These are phyloP conservation scores for Cancer borealis DNA, from an alignment of 2,888 invertebrate genomes.

Conservation along the genomic window DNA sequence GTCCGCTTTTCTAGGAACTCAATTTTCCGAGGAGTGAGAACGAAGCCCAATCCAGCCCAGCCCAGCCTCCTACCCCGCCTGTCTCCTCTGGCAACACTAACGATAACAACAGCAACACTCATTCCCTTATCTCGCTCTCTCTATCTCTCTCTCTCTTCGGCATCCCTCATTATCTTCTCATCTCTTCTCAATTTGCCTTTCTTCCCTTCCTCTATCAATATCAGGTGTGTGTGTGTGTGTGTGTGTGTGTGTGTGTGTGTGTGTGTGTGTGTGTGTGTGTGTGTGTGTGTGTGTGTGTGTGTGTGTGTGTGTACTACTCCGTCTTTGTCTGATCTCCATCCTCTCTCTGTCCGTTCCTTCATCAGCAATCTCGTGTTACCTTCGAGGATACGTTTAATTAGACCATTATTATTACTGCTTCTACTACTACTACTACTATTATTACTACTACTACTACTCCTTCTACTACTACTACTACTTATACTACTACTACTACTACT, in stretches of 20 bases:
- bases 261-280: no score
- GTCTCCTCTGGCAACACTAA: background rate
- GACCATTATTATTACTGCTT: no score
- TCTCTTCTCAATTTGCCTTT: background rate
- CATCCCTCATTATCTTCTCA: background rate
- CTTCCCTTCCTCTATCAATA: background rate
- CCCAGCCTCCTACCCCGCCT: background rate
- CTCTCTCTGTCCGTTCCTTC: background rate
- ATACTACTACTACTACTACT: background rate
- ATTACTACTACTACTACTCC: background rate
- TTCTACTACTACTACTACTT: background rate
- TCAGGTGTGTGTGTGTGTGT: background rate
- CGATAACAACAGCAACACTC: slow-evolving; percentile 6
- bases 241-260: no score
- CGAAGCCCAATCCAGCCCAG: background rate
- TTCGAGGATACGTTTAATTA: background rate
- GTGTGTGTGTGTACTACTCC: background rate
- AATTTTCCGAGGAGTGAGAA: background rate
- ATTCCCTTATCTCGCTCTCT: background rate
- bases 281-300: slow-evolving; percentile 4
- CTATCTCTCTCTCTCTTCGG: background rate
- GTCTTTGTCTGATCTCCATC: background rate
- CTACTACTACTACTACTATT: background rate
- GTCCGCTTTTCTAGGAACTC: slow-evolving; percentile 2
- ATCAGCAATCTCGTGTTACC: slow-evolving; percentile 2